Evolutionary conservation across 2,797 vertebrate species (phyloP).

Genomic region (Petrocephalus schoutedeni): DNA sequence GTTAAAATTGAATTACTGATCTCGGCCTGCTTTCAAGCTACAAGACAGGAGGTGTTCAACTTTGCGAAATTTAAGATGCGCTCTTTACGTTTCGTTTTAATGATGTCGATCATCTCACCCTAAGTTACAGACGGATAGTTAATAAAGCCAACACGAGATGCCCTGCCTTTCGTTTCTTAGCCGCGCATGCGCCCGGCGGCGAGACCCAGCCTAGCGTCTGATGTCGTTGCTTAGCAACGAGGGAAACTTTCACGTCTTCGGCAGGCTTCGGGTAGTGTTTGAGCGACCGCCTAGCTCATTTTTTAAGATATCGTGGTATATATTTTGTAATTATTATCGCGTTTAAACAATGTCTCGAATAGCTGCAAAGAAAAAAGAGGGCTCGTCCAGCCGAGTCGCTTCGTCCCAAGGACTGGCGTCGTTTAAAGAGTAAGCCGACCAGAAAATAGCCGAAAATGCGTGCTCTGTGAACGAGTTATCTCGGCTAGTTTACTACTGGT

Average conservation of each 20-base stretch:
- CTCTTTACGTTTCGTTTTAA: not conserved
- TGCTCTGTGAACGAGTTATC: not conserved
- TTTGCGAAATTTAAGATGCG: not conserved
- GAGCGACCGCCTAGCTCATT: not conserved
- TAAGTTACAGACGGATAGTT: not conserved
- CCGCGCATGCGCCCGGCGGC: not conserved
- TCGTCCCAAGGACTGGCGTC: constrained; percentile 50
- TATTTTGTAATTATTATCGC: not conserved
- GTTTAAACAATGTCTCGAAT: constrained; percentile 53
- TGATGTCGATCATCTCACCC: not conserved
- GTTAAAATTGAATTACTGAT: too few species aligned
- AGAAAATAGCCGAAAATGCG: not conserved
- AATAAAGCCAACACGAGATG: not conserved
- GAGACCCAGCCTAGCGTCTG: constrained; percentile 10
- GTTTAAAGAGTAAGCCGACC: constrained; percentile 57
- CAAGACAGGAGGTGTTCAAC: not conserved
- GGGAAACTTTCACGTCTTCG: constrained; percentile 39
- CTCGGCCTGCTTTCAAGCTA: not conserved
- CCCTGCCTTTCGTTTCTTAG: not conserved
- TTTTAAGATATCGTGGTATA: not conserved
- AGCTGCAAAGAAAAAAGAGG: constrained; percentile 54
- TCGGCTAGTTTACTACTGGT: not conserved
- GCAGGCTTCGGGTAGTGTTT: not conserved
- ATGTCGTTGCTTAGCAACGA: constrained; percentile 52
- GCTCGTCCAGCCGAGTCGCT: constrained; percentile 47